phyloP scores from a whole-genome alignment of 2,113 vertebrate genomes.

The Erpornis zantholeuca region DNA sequence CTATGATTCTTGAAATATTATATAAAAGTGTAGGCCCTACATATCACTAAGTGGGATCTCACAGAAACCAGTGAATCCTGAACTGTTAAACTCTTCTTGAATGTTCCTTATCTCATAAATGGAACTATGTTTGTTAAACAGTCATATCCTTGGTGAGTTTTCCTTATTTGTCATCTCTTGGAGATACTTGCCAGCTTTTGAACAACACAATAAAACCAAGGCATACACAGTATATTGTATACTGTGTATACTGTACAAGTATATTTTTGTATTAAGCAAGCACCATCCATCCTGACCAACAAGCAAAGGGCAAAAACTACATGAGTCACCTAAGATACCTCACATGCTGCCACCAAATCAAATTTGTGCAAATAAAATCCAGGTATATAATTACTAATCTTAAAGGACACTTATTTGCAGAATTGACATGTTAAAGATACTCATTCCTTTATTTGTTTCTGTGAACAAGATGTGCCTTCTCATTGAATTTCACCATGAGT shows the following conservation, averaged over 20 bases:
- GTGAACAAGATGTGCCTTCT: background rate
- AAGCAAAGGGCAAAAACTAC: background rate
- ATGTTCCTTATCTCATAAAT: background rate
- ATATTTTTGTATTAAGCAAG: background rate
- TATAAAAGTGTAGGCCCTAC: background rate
- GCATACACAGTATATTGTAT: background rate
- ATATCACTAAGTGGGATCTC: background rate
- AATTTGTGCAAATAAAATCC: background rate
- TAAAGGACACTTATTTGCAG: background rate
- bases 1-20: background rate
- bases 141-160: background rate
- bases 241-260: background rate
- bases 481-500: background rate
- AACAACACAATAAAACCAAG: background rate
- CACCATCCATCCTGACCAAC: background rate
- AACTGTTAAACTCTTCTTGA: background rate
- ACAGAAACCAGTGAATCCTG: background rate
- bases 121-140: background rate
- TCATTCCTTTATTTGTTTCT: background rate
- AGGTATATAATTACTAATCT: background rate
- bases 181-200: background rate
- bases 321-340: background rate
- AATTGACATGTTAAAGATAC: background rate
- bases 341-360: background rate
- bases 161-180: background rate